These are phyloP conservation scores for Dromococcyx pavoninus DNA, from an alignment of 2,797 vertebrate species.

Conservation along the genomic window DNA sequence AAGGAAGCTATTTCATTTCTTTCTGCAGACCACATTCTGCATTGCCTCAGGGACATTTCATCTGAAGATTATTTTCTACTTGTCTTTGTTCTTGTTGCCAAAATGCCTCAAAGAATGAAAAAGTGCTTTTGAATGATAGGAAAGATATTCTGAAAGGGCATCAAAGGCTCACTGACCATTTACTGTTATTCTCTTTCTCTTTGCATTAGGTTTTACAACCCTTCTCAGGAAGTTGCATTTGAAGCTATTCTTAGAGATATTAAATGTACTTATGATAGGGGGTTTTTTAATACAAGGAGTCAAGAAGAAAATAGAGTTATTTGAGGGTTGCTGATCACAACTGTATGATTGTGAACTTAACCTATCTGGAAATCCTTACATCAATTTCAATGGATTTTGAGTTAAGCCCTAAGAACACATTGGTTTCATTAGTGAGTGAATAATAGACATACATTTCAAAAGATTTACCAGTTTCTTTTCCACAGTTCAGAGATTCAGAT, in stretches of 20 bases:
- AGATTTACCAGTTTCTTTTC: not conserved
- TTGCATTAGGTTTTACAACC: not conserved
- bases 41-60: not conserved
- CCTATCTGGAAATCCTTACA: not conserved
- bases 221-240: not conserved
- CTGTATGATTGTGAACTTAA: not conserved
- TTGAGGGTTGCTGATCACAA: not conserved
- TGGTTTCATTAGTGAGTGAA: not conserved
- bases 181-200: not conserved
- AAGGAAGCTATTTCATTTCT: not conserved
- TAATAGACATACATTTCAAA: not conserved
- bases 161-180: not conserved
- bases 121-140: not conserved
- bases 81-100: constrained; percentile 16
- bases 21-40: not conserved
- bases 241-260: not conserved
- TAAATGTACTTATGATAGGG: not conserved
- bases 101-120: constrained; percentile 13
- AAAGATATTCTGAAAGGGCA: not conserved
- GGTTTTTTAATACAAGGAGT: not conserved
- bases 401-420: not conserved
- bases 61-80: constrained; percentile 27
- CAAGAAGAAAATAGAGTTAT: not conserved
- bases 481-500: not conserved
- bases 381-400: not conserved